Evolutionary conservation across 2,888 invertebrate species (phyloP).

Genomic region (Nipponacmea schrenckii): DNA sequence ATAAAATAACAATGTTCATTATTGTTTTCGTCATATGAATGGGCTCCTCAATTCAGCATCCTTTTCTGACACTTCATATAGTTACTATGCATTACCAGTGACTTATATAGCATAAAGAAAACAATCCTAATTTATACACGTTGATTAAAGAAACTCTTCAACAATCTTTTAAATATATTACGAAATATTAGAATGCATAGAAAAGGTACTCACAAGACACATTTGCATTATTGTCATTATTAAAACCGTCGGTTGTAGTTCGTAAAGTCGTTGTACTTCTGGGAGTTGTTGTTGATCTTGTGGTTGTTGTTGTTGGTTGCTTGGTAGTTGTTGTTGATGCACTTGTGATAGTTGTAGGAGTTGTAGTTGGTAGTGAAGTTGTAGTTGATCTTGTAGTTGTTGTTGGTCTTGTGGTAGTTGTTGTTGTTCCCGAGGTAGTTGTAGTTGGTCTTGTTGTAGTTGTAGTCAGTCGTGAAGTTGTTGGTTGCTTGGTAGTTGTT

Average conservation of each 20-base stretch:
- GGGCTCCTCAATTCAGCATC: too few relatives aligned
- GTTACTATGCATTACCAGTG: too few relatives aligned
- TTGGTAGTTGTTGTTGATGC: not conserved
- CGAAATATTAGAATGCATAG: too few relatives aligned
- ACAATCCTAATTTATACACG: too few relatives aligned
- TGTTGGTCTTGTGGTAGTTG: not conserved
- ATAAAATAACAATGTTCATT: not conserved
- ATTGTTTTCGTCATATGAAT: not conserved
- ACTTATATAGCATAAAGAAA: too few relatives aligned
- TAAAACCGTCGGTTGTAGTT: constrained; percentile 6
- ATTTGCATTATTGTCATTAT: too few relatives aligned
- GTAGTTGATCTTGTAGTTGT: not conserved
- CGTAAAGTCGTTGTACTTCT: not conserved
- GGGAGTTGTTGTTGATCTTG: not conserved
- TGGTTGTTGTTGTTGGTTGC: not conserved
- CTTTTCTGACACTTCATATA: too few relatives aligned
- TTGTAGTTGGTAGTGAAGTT: not conserved
- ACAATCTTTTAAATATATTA: too few relatives aligned
- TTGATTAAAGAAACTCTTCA: too few relatives aligned
- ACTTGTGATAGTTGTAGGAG: not conserved
- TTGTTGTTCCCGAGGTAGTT: not conserved
- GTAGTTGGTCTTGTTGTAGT: not conserved
- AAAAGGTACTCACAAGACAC: too few relatives aligned
- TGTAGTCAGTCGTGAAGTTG: not conserved
- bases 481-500: not conserved